Evolutionary conservation across 2,113 vertebrate genomes (phyloP).

Genomic region (Chitala chitala): DNA sequence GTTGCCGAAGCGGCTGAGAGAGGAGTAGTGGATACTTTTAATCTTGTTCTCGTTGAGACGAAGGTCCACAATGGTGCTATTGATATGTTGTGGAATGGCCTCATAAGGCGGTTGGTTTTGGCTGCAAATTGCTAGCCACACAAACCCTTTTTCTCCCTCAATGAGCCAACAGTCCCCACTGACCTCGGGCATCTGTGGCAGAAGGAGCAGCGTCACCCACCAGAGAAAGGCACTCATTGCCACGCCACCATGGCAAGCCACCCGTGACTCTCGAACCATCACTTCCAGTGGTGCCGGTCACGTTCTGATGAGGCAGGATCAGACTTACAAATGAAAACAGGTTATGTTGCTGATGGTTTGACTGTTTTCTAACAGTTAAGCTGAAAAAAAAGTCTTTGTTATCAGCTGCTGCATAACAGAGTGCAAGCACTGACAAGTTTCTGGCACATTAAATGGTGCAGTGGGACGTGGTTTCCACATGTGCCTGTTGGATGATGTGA

Average conservation of each 20-base stretch:
- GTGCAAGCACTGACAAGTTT: slow-evolving; percentile 42
- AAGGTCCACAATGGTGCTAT: slow-evolving; percentile 93
- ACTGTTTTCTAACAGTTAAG: slow-evolving; percentile 33
- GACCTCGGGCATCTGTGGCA: slow-evolving; percentile 63
- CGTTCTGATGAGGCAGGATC: slow-evolving; percentile 43
- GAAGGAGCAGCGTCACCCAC: slow-evolving; percentile 67
- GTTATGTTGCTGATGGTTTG: slow-evolving; percentile 45
- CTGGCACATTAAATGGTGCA: slow-evolving; percentile 30
- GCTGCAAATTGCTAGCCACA: slow-evolving; percentile 98
- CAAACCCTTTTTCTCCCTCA: slow-evolving; percentile 95
- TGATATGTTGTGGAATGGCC: slow-evolving; percentile 92
- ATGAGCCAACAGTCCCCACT: slow-evolving; percentile 94
- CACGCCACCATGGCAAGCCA: slow-evolving; percentile 72
- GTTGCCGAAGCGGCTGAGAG: slow-evolving; percentile 93
- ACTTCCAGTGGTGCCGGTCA: slow-evolving; percentile 35
- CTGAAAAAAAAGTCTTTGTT: neutral
- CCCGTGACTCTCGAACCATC: slow-evolving; percentile 65
- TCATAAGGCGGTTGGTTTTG: slow-evolving; percentile 97
- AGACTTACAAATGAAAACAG: slow-evolving; percentile 25
- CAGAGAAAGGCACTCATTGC: slow-evolving; percentile 65
- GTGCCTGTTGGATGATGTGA: slow-evolving; percentile 36
- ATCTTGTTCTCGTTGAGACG: slow-evolving; percentile 97
- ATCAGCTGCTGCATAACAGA: slow-evolving; percentile 25
- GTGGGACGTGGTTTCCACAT: slow-evolving; percentile 28
- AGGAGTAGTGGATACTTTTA: slow-evolving; percentile 84